Evolutionary conservation across 2,797 vertebrate genomes (phyloP), one percentile per base, ranked within the genome.

Genomic region (Sphaeramia orbicularis): DNA sequence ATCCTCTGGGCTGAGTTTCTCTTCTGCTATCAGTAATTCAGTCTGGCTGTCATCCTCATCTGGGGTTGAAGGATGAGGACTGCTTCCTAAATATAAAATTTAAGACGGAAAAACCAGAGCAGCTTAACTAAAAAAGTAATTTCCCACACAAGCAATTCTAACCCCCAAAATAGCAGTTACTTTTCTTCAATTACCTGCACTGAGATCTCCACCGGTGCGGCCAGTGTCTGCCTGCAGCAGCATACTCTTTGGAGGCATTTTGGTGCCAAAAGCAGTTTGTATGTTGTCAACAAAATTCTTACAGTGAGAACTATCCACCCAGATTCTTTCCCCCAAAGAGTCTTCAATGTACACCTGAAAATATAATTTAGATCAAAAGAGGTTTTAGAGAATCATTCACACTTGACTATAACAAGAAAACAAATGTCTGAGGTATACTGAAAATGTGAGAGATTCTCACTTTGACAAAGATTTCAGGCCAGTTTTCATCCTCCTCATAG

Each of bases 381-480:
- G 7, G 9, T 16, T 64, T 41, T 15, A 27, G 49, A 0, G 51
- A 42, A 30, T 30, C 2, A 2, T 42, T 71, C 4, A 8, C 8
- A 13, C n/a, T 6, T 41, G 6, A n/a, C 2, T 27, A 3, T 14
- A 41, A 41, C 30, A 16, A 16, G 38, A 38, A 6, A 7, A n/a
- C 0, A 1, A 24, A 12, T 21, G 3, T 1, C 10, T 36, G 4
- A 4, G 42, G 35, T 18, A 0, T 11, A 10, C 16, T 16, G 12
- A 14, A n/a, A 37, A 38, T 9, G 12, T 9, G 4, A 18, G 41
- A n/a, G 6, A 8, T 49, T 10, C 89, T 73, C 62, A 94, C 98
- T 94, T 99, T 99, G 19, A 99, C 98, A 70, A 99, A 99, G 76
- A 99, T 99, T 88, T 99, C 98, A 0, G 98, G 98, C 98, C 98